Evolutionary conservation across 2,113 vertebrate genomes (phyloP).

Genomic region (Ardeotis arabs): DNA sequence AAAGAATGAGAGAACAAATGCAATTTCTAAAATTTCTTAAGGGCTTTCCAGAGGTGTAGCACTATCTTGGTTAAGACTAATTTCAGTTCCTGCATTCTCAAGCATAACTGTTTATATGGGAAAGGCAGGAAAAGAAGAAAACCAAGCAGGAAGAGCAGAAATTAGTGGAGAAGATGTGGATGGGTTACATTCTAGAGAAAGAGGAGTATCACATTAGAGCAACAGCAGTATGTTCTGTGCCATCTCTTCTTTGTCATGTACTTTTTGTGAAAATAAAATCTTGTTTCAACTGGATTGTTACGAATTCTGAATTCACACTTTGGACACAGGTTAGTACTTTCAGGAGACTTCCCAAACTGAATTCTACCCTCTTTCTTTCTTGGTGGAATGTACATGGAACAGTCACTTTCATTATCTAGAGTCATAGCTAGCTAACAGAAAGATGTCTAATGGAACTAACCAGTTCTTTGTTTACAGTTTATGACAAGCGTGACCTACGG

Average conservation of each 20-base stretch:
- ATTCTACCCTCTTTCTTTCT: not conserved
- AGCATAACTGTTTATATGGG: not conserved
- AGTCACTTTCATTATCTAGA: not conserved
- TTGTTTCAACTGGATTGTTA: not conserved
- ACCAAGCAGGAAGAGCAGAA: not conserved
- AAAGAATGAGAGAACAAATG: not conserved
- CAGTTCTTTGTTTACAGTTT: not conserved
- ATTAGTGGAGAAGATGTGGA: not conserved
- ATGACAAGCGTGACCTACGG: not conserved
- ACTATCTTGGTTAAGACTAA: not conserved
- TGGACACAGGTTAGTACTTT: not conserved
- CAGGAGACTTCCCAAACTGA: not conserved
- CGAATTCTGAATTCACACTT: not conserved
- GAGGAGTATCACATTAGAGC: not conserved
- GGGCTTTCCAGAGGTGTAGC: not conserved
- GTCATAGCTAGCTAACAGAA: not conserved
- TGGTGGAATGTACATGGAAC: not conserved
- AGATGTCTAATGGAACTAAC: not conserved
- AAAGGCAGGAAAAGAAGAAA: fast-evolving
- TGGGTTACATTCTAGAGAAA: not conserved
- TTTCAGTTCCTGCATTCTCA: not conserved
- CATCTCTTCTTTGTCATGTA: not conserved
- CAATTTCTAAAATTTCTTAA: not conserved
- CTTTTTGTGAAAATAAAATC: not conserved
- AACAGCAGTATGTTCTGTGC: not conserved